These are phyloP conservation scores for Physella acuta DNA, from an alignment of 1,140 invertebrate species.

Conservation along the genomic window DNA sequence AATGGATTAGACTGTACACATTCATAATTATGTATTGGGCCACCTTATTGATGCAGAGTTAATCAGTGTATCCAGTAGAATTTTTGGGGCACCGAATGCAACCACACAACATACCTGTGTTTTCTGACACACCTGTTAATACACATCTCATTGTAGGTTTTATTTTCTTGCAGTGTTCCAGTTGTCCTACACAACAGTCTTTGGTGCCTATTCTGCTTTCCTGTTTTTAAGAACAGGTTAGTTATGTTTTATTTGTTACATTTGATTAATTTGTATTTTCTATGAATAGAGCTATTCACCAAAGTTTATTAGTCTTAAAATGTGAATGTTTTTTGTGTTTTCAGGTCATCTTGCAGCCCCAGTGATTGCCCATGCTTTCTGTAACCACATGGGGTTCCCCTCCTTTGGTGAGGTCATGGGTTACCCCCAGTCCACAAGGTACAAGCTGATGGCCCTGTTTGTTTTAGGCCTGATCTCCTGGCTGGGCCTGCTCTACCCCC, in stretches of 20 bases:
- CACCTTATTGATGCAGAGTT: too few species aligned
- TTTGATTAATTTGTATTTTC: not conserved
- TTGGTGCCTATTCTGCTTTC: constrained; percentile 90
- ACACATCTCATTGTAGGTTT: constrained; percentile 18
- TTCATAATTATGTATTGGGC: too few species aligned
- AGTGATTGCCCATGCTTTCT: constrained; percentile 88
- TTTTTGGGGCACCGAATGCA: too few species aligned
- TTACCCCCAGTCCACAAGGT: constrained; percentile 68
- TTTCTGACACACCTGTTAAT: too few species aligned
- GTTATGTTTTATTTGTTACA: constrained; percentile 15
- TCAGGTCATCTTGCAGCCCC: constrained; percentile 84
- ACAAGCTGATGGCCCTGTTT: constrained; percentile 70
- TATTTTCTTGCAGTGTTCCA: constrained; percentile 74
- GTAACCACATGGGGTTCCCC: constrained; percentile 95
- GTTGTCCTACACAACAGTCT: constrained; percentile 85
- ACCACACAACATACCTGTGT: too few species aligned
- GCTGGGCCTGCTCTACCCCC: constrained; percentile 74
- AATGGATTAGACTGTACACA: not conserved
- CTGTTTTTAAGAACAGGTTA: constrained; percentile 71
- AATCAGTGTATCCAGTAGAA: too few species aligned
- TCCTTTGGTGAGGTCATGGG: constrained; percentile 77
- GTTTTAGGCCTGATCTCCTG: constrained; percentile 76
- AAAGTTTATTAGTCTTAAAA: not conserved
- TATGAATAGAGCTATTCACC: not conserved
- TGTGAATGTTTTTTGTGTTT: constrained; percentile 25